A percentile compares a stretch with the other conserved stretches of the same genome.
Evolutionary conservation across 2,888 invertebrate genomes (phyloP).

Genomic region (Gymnosoma rotundatum): DNA sequence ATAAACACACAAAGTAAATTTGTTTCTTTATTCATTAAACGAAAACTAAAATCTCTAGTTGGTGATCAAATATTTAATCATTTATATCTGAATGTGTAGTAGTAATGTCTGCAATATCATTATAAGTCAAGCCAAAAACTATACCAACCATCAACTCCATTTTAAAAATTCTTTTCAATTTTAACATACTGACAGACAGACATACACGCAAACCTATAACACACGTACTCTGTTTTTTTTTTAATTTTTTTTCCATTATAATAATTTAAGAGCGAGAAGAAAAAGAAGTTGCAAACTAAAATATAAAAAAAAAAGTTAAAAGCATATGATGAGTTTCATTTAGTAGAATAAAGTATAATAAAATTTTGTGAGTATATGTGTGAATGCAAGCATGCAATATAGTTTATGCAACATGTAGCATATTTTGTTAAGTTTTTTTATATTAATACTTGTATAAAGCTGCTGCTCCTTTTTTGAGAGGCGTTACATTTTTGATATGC

Average conservation of each 20-base stretch:
- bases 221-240: conserved; percentile 5
- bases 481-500: conserved; percentile 76
- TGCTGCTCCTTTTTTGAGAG: conserved; percentile 66
- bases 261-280: conserved; percentile 38
- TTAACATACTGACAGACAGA: conserved; percentile 14
- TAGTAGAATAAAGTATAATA: conserved; percentile 44
- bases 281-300: conserved; percentile 28
- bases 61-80: conserved; percentile 66
- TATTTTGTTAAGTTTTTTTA: conserved; percentile 42
- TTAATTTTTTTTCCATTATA: conserved; percentile 52
- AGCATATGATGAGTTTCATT: conserved; percentile 63
- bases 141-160: conserved; percentile 52
- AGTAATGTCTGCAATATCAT: conserved; percentile 45
- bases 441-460: conserved; percentile 11
- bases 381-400: not conserved
- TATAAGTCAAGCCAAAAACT: conserved; percentile 22
- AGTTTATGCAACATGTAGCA: conserved; percentile 45
- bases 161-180: conserved; percentile 54
- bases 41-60: conserved; percentile 52
- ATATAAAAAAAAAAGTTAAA: conserved; percentile 23
- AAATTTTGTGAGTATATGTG: not conserved
- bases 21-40: conserved; percentile 34
- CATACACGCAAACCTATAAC: not conserved
- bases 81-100: conserved; percentile 41
- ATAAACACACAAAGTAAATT: conserved; percentile 6